Percentiles rank a stretch among this genome's conserved stretches.
These are phyloP conservation scores for Malachius bipustulatus DNA, from an alignment of 2,888 invertebrate species.

Conservation along the genomic window DNA sequence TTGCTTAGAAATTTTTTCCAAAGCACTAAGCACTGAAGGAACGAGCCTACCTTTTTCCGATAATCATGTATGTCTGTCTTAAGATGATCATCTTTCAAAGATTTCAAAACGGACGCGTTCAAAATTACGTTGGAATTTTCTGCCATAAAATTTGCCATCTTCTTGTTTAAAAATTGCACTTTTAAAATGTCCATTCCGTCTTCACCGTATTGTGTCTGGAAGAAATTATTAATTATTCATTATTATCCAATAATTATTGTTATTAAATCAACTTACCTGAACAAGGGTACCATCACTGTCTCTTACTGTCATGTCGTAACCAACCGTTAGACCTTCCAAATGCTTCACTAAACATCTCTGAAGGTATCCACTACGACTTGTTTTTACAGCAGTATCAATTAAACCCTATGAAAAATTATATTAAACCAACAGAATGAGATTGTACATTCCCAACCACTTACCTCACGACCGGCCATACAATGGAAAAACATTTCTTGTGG, in stretches of 20 bases:
- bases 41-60: constrained; percentile 42
- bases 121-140: constrained; percentile 62
- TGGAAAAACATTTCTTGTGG: constrained; percentile 99
- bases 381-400: constrained; percentile 99
- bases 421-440: not conserved
- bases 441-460: constrained; percentile 28
- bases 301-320: constrained; percentile 90
- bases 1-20: no score
- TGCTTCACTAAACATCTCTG: constrained; percentile 96
- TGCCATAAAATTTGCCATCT: constrained; percentile 70
- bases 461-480: constrained; percentile 99
- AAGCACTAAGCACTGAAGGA: no score
- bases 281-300: constrained; percentile 89
- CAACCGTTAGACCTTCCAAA: constrained; percentile 85
- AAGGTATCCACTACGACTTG: constrained; percentile 94
- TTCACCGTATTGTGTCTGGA: constrained; percentile 80
- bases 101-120: constrained; percentile 43
- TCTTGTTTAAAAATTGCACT: constrained; percentile 66
- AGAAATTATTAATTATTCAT: constrained; percentile 5
- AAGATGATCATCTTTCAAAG: constrained; percentile 45
- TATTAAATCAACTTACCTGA: constrained; percentile 44
- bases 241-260: not conserved
- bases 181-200: constrained; percentile 86
- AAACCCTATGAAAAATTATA: constrained; percentile 52
- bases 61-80: constrained; percentile 42